Base-by-base conservation (phyloP, 2,888 invertebrate genomes). In the Orthosia gothica region DNA sequence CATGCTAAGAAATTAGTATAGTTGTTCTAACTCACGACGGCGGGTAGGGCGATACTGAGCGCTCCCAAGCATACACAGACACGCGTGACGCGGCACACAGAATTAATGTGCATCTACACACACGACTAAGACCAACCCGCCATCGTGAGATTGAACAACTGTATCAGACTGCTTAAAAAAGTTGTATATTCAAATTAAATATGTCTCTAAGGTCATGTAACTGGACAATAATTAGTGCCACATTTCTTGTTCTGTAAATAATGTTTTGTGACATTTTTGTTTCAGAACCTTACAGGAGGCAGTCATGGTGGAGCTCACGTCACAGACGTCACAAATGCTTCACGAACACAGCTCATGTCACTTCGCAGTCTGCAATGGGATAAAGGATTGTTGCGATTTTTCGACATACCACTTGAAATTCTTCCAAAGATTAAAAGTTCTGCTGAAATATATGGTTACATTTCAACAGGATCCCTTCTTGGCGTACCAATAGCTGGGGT, bases 281-380 rank as follows among this genome's bases (percentile, higher is more conserved):
- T 93, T 49, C 85, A 97, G 97, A 97, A 97, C 84, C 93, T 97
- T 49, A 97, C 97, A n/a, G 97, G 97, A 9, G 97, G 97, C 13
- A 91, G 89, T 61, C 92, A 94, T 62, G 97, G 96, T 64, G 97
- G 97, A 61, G 94, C 98, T 11, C 99, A 99, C 92, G 95, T 98
- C 0, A 99, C 99, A 0, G 99, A 99, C 94, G 99, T 99, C 0
- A 99, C 99, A 50, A 99, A 99, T 94, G 99, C 99, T 16, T 99
- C 99, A 49, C 97, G 99, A 82, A 99, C 99, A 11, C 98, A 99
- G 97, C 97, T 99, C 1, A 99, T 99, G 99, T 99, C 99, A 91
- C 97, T 99, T 68, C 97, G 97, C 84, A 98, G 97, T n/a, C 95
- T 99, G 49, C 97, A 98, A 88, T 99, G 99, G 99, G 99, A 99